Base-by-base conservation (phyloP, 2,888 invertebrate species). In the Germaria angustata region DNA sequence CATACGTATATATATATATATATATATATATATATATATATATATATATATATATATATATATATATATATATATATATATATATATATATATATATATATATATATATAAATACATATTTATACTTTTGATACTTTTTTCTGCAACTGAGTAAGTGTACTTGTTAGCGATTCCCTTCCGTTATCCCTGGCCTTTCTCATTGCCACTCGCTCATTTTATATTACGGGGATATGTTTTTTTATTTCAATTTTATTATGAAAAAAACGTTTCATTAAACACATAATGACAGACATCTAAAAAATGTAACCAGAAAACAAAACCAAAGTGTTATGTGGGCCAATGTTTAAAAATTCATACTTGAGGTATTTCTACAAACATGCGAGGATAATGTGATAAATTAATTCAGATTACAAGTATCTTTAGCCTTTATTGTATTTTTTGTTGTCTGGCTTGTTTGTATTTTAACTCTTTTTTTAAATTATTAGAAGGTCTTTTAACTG, bases 121-220 rank as follows among this genome's bases (percentile, higher is more conserved):
- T n/a, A n/a, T 20, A 20, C 49, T 13, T 34, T 6, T n/a, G 1
- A 46, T 20, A 46, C 17, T 8, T 15, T 53, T 53, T 32, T 53
- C 53, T 53, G 32, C 32, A 53, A 32, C 15, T 36, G 6, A 32
- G 61, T 61, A 17, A 15, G 34, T 69, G 22, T 51, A 32, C 41
- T 63, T 59, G 49, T 66, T 61, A 15, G 66, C 17, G 13, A 36
- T 63, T 39, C 44, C 51, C 51, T 73, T 79, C 46, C 71, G 63
- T 53, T 53, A 73, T 80, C 72, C 66, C 72, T 73, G 72, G 72
- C 72, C 79, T 80, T 80, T 80, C 72, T 68, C 79, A 80, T 61
- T 80, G 59, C 51, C 72, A 73, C 24, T 73, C 66, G 66, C 72
- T 72, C 72, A 34, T 66, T 79, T 66, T 34, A 66, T 65, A 41